Base-by-base conservation (phyloP, 35 echinoderm and acorn worm genomes). In the Diadema setosum region DNA sequence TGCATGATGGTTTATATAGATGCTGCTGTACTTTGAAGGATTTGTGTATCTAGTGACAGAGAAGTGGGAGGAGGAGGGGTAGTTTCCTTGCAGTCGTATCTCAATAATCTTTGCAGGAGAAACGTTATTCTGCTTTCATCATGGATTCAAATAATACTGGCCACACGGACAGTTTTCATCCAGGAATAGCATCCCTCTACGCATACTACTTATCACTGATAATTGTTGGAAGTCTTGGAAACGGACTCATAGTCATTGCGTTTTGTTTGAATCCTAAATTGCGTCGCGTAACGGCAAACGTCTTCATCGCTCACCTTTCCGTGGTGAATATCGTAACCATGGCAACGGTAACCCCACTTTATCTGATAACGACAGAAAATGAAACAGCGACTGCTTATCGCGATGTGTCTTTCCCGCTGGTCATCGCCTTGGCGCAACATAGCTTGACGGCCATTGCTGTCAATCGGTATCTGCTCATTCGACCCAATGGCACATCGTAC, bases 391-490 rank as follows among this genome's bases (percentile, higher is more conserved):
- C 8, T 0, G 44, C 24, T 35, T 39, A 41, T 25, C 36, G 73
- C 29, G 25, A 44, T 44, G 40, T 78, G 9, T 26, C 40, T 7
- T 78, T 41, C 44, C 73, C 73, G 3, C 8, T 32, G 24, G 6
- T 41, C 5, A 14, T 78, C 2, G 30, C 26, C 5, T 25, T 78
- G 12, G 73, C 73, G 3, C 73, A 35, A 9, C 36, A 78, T 12
- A 78, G 73, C 44, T 44, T 78, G 35, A n/a, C 73, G 17, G 73
- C 37, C 7, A 78, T 78, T 24, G 73, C 26, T 7, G 8, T 44
- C 73, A 78, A 78, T 41, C 73, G 73, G 11, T 78, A 78, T 36
- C 34, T 78, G 37, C 73, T 78, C 40, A 78, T 78, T 36, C 29
- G 73, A 7, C 29, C 39, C 21, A 39, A 23, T 2, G 44, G 39